Evolutionary conservation across 2,888 invertebrate species (phyloP), one percentile per base, ranked within the genome.

Genomic region (Bibio marci): DNA sequence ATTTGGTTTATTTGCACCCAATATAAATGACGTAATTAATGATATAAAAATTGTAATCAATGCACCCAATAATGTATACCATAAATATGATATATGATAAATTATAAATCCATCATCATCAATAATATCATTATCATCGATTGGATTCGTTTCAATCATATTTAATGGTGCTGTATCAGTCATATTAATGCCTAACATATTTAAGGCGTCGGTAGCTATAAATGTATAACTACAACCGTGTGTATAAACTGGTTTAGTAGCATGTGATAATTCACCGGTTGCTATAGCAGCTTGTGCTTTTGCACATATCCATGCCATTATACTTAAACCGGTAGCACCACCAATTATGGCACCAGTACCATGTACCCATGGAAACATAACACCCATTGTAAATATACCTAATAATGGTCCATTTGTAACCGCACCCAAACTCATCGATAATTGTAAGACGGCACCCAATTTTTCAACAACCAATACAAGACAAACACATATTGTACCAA

Each of bases 81-180:
- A 83, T 52, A 83, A 65, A 58, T 82, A 83, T 1, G 82, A 82
- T 8, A 83, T 68, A 32, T 78, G 76, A 45, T 79, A 75, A 18
- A 82, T 55, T 40, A 53, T 51, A 26, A 62, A 62, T 2, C 54
- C 49, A 1, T 48, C 19, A 12, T 44, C 41, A 2, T 19, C 28
- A 6, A 22, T 22, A 6, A 8, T 22, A 22, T 22, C 22, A 6
- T 22, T 4, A 6, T 30, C 12, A 14, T 33, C 26, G 4, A 22
- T 10, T n/a, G n/a, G n/a, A n/a, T n/a, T n/a, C n/a, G n/a, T n/a
- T n/a, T n/a, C n/a, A n/a, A n/a, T n/a, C n/a, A n/a, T n/a, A n/a
- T n/a, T n/a, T 10, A 17, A 1, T 14, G 37, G 39, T 12, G 43
- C 41, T 14, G 41, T 38, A 35, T 49, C 46, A 14, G 52, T 49